phyloP scores from a whole-genome alignment of 2,888 invertebrate species.

The Eilema caniola region DNA sequence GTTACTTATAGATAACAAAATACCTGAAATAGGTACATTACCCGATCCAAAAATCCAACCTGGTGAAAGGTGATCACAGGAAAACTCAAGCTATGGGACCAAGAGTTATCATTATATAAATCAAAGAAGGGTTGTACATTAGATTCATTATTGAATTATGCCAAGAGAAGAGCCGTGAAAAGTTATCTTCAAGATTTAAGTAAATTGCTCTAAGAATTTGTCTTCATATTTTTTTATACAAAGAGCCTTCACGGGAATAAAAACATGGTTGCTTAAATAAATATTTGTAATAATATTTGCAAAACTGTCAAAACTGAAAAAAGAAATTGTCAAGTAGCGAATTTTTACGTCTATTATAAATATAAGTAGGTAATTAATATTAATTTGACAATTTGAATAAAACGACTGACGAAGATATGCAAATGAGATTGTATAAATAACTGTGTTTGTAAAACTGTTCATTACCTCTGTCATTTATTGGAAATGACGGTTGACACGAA shows the following conservation, averaged over 20 bases:
- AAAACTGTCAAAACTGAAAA: conserved; percentile 14
- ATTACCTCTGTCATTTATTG: conserved; percentile 54
- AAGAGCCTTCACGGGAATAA: neutral
- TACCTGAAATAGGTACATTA: neutral
- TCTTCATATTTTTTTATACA: neutral
- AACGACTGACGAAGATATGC: conserved; percentile 16
- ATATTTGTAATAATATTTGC: conserved; percentile 1
- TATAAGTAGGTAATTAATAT: conserved; percentile 35
- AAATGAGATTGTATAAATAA: conserved; percentile 27
- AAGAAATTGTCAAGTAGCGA: conserved; percentile 18
- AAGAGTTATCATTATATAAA: conserved; percentile 1
- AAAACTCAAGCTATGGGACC: neutral
- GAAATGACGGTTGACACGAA: conserved; percentile 35
- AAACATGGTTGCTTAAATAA: neutral
- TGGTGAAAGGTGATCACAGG: neutral
- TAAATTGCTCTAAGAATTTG: neutral
- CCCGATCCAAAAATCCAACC: neutral
- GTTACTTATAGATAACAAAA: neutral
- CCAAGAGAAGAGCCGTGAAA: neutral
- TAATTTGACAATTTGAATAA: conserved; percentile 30
- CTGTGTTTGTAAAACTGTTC: conserved; percentile 40
- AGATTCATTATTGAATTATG: neutral
- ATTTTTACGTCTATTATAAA: conserved; percentile 33
- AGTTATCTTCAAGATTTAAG: neutral
- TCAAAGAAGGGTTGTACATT: neutral